These are phyloP conservation scores for Pectinophora gossypiella DNA, from an alignment of 1,140 invertebrate genomes.

Conservation along the genomic window DNA sequence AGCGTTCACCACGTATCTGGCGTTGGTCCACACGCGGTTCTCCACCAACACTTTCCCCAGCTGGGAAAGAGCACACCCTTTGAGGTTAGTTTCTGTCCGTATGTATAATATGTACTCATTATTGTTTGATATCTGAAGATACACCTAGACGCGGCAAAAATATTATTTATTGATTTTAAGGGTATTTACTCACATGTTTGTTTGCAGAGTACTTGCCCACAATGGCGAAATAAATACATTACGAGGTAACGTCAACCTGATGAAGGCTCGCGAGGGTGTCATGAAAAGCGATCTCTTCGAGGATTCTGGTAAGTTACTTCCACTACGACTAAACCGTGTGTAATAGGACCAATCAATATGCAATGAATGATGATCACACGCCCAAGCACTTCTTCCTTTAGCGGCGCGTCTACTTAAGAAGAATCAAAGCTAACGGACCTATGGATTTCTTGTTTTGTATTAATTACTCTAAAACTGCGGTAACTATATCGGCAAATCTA, in stretches of 20 bases:
- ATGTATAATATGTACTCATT: not conserved
- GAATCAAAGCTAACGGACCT: no score
- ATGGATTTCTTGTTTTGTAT: no score
- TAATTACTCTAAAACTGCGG: no score
- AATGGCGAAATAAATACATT: slow-evolving; percentile 99
- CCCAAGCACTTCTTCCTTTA: no score
- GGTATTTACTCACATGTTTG: no score
- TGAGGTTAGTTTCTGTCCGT: slow-evolving; percentile 89
- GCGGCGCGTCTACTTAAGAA: no score
- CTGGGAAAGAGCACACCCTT: slow-evolving; percentile 99
- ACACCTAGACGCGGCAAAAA: not conserved
- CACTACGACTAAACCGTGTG: no score
- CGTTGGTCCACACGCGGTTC: slow-evolving; percentile 96
- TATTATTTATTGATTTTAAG: no score
- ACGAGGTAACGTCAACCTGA: slow-evolving; percentile 97
- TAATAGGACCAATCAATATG: no score
- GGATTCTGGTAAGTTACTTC: slow-evolving; percentile 45
- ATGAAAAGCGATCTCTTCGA: slow-evolving; percentile 94
- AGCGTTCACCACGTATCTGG: slow-evolving; percentile 94
- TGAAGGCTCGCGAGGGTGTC: slow-evolving; percentile 98
- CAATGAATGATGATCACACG: no score
- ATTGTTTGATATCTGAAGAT: no score
- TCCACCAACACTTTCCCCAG: slow-evolving; percentile 99
- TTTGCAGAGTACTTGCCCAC: slow-evolving; percentile 92
- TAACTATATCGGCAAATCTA: no score